phyloP scores from a whole-genome alignment of 2,888 invertebrate genomes.

The Marasmarcha lunaedactyla region DNA sequence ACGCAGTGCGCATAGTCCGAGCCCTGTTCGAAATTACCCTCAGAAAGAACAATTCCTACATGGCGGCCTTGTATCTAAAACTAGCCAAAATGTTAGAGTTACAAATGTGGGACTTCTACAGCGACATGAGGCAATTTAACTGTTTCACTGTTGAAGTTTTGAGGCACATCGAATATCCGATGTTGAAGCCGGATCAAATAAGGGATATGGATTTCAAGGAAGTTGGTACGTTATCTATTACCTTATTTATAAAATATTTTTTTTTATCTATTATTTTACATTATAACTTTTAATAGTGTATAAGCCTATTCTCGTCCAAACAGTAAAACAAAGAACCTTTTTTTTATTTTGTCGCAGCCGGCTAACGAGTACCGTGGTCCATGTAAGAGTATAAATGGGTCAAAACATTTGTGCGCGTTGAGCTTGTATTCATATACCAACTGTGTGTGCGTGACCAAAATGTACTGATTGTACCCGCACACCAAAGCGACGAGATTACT shows the following conservation, averaged over 20 bases:
- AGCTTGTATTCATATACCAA: too few relatives aligned
- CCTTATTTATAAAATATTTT: neutral
- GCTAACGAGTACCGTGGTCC: too few relatives aligned
- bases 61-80: conserved; percentile 86
- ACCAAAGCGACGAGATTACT: too few relatives aligned
- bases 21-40: conserved; percentile 95
- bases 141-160: conserved; percentile 82
- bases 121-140: conserved; percentile 88
- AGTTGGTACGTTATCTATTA: conserved; percentile 70
- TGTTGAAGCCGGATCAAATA: conserved; percentile 81
- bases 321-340: too few relatives aligned
- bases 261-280: too few relatives aligned
- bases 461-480: too few relatives aligned
- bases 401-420: too few relatives aligned
- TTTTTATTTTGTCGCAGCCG: too few relatives aligned
- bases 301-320: too few relatives aligned
- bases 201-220: conserved; percentile 90
- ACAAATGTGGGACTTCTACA: conserved; percentile 89
- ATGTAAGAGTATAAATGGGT: too few relatives aligned
- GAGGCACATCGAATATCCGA: conserved; percentile 83
- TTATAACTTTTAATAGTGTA: too few relatives aligned
- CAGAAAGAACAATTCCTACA: conserved; percentile 88
- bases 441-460: too few relatives aligned
- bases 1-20: conserved; percentile 89
- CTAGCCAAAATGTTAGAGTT: conserved; percentile 95